Percentiles rank a stretch among this genome's conserved stretches.
These are phyloP conservation scores for Callipepla squamata DNA, from an alignment of 2,113 vertebrate species.

Conservation along the genomic window DNA sequence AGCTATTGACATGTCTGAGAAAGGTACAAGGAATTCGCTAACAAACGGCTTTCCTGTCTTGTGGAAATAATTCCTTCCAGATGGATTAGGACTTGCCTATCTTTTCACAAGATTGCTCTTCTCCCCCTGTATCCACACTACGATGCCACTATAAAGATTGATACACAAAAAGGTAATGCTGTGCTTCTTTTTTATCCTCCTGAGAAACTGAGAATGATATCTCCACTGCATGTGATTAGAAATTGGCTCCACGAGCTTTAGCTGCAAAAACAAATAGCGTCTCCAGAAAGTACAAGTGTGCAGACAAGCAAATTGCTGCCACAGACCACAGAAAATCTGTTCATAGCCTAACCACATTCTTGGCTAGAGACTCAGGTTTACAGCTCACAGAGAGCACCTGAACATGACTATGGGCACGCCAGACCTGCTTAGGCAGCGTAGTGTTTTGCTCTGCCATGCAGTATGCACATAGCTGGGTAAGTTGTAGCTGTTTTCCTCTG, in stretches of 20 bases:
- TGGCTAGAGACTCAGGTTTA: not conserved
- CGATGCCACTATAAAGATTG: not conserved
- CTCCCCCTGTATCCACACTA: constrained; percentile 11
- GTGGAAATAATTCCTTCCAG: constrained; percentile 41
- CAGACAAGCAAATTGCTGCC: not conserved
- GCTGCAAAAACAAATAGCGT: not conserved
- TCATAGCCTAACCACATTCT: not conserved
- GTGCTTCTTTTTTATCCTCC: not conserved
- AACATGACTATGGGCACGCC: not conserved
- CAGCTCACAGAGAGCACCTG: not conserved
- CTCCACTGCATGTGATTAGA: not conserved
- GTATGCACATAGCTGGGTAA: not conserved
- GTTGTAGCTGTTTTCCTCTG: not conserved
- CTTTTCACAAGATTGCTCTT: not conserved
- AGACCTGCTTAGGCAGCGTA: not conserved
- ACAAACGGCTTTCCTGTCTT: not conserved
- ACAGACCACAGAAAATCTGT: not conserved
- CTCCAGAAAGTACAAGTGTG: not conserved
- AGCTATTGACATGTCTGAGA: constrained; percentile 9
- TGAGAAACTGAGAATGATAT: not conserved
- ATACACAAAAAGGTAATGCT: not conserved
- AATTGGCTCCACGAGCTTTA: not conserved
- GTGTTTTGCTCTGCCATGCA: not conserved
- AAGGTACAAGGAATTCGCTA: not conserved
- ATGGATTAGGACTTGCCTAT: constrained; percentile 15